phyloP scores from a whole-genome alignment of 2,888 invertebrate genomes.

The Nudaria mundana region DNA sequence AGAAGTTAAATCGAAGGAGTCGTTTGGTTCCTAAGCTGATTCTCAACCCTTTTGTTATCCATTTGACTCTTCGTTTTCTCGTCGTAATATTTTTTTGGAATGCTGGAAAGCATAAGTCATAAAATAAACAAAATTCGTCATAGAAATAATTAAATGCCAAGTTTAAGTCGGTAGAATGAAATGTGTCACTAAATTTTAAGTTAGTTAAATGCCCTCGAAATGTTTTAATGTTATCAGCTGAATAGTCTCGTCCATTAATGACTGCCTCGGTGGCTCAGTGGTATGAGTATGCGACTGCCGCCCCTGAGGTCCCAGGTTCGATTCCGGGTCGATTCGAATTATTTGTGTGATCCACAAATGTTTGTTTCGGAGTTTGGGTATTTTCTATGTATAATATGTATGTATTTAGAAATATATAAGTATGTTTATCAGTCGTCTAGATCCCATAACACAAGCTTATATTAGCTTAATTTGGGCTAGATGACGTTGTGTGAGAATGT shows the following conservation, averaged over 20 bases:
- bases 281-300: too few species aligned
- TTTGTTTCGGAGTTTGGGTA: too few species aligned
- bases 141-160: neutral
- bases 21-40: neutral
- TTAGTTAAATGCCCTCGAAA: neutral
- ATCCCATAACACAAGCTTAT: too few species aligned
- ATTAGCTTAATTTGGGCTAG: too few species aligned
- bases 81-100: neutral
- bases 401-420: too few species aligned
- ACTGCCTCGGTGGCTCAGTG: too few species aligned
- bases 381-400: too few species aligned
- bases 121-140: neutral
- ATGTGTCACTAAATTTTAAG: neutral
- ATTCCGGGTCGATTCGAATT: too few species aligned
- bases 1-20: neutral
- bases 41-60: neutral
- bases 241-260: neutral
- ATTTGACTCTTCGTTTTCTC: neutral
- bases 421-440: too few species aligned
- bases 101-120: neutral
- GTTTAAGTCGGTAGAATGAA: neutral
- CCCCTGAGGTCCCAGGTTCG: too few species aligned
- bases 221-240: neutral
- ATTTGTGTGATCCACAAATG: too few species aligned
- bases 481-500: too few species aligned